phyloP scores from a whole-genome alignment of 2,888 invertebrate species.

The Cheilosia variabilis region DNA sequence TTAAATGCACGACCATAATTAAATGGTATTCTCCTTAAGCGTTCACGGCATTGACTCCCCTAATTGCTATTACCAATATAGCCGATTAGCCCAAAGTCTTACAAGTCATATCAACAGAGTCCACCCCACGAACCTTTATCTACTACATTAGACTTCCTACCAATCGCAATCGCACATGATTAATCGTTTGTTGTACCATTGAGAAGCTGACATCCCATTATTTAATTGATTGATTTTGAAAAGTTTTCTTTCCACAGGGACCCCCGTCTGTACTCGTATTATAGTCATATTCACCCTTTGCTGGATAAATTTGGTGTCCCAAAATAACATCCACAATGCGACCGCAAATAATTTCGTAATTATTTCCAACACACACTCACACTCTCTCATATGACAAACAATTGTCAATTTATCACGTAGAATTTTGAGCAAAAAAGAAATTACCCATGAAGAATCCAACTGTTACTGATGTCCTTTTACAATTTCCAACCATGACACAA shows the following conservation, averaged over 20 bases:
- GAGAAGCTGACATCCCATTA: conserved; percentile 69
- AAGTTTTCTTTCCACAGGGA: conserved; percentile 17
- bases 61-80: conserved; percentile 50
- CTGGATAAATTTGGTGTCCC: conserved; percentile 27
- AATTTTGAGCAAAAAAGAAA: conserved; percentile 43
- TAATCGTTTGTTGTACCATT: conserved; percentile 73
- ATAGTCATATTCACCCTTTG: conserved; percentile 32
- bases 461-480: conserved; percentile 73
- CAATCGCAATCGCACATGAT: conserved; percentile 57
- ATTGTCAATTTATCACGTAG: conserved; percentile 72
- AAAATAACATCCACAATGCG: conserved; percentile 48
- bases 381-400: conserved; percentile 34
- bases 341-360: conserved; percentile 75
- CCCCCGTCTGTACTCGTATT: background rate
- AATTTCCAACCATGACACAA: conserved; percentile 68
- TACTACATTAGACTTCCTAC: conserved; percentile 31
- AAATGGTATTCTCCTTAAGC: conserved; percentile 55
- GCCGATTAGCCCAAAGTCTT: conserved; percentile 37
- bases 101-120: conserved; percentile 35
- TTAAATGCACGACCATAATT: conserved; percentile 16
- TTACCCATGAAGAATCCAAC: conserved; percentile 70
- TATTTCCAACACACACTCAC: conserved; percentile 51
- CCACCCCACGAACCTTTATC: conserved; percentile 8
- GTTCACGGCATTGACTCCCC: conserved; percentile 32
- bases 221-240: conserved; percentile 74